Base-by-base conservation (phyloP, 2,888 invertebrate genomes). In the Tridacna crocea region DNA sequence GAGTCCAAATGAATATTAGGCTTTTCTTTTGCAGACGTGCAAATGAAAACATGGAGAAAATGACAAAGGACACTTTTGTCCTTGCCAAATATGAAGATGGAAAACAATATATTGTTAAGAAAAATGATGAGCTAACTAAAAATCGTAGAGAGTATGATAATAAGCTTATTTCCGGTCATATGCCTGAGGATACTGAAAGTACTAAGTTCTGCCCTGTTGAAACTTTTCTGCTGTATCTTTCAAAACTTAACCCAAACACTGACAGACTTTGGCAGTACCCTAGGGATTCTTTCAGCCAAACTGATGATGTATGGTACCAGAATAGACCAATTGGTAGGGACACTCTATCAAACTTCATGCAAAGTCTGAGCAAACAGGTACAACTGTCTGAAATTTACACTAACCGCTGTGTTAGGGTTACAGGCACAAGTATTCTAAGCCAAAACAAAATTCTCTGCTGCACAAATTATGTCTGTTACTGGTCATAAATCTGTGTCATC, bases 251-350 rank as follows among this genome's bases (percentile, higher is more conserved):
- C 63, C 77, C 77, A 24, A 15, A 55, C 12, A 48, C 26, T 63
- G 77, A 72, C 8, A 27, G 72, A n/a, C 72, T 77, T 0, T 77
- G 77, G 77, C 77, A 77, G 36, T 27, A 72, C 26, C 77, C 77
- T 1, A 12, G 36, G 11, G 77, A 77, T 0, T n/a, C 4, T 17
- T 77, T 36, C 22, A 15, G 12, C 10, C 72, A 72, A 19, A 51
- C 17, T 24, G 77, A 72, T 17, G 17, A 19, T 0, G 46, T 61
- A 15, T 77, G 72, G 77, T 72, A 72, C 26, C 63, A 48, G 12
- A 77, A 77, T 72, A 46, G 58, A 8, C 60, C 61, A 8, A 72
- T 77, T 22, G 77, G 77, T 19, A 61, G 55, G 19, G 60, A 77
- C n/a, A 10, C 72, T 0, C 58, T 77, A 4, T 47, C 61, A 2